Conservation (phyloP, 2,888 invertebrate species). For the Drosophila greeni region DNA sequence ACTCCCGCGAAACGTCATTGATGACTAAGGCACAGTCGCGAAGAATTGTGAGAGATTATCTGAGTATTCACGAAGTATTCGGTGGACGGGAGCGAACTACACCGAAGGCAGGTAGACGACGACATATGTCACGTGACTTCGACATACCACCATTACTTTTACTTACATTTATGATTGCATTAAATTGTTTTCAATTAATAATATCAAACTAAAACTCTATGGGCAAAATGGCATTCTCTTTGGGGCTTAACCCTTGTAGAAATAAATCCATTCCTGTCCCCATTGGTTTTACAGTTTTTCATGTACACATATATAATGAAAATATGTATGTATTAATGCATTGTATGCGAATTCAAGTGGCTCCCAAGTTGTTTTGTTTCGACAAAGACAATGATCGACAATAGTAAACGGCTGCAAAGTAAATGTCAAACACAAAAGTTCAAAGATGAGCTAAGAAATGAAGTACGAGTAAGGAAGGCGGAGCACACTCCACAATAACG, state of each 20-base stretch:
- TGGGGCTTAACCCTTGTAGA: background rate
- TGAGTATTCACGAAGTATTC: conserved; percentile 41
- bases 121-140: conserved; percentile 5
- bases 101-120: conserved; percentile 36
- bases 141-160: background rate
- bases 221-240: background rate
- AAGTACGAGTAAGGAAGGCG: background rate
- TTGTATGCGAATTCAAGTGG: conserved; percentile 29
- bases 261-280: conserved; percentile 12
- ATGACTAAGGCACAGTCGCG: conserved; percentile 55
- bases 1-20: conserved; percentile 61
- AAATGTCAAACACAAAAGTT: conserved; percentile 56
- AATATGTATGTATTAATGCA: background rate
- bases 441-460: conserved; percentile 41
- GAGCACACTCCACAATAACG: conserved; percentile 51
- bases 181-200: background rate
- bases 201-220: background rate
- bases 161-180: background rate
- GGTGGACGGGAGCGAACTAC: conserved; percentile 40
- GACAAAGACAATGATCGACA: conserved; percentile 26
- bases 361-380: conserved; percentile 37
- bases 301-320: conserved; percentile 1
- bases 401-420: conserved; percentile 23
- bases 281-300: conserved; percentile 35
- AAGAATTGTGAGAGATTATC: conserved; percentile 21